phyloP scores from a whole-genome alignment of 2,888 invertebrate species.

The Mesoligia furuncula region DNA sequence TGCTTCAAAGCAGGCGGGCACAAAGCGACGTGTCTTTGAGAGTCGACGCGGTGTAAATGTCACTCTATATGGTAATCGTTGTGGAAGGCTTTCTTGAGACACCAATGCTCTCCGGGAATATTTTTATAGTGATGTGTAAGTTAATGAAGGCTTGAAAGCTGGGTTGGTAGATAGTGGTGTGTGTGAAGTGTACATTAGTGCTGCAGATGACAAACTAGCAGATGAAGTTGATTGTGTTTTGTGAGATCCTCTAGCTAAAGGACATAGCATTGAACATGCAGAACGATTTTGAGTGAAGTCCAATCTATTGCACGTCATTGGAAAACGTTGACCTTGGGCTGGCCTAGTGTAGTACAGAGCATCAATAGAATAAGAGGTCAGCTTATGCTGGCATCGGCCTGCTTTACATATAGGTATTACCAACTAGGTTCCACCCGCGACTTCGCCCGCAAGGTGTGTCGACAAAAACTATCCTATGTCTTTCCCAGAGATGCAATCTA shows the following conservation, averaged over 20 bases:
- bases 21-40: slow-evolving; percentile 70
- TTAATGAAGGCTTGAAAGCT: slow-evolving; percentile 67
- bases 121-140: slow-evolving; percentile 66
- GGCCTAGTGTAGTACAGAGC: background rate
- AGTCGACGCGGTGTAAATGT: slow-evolving; percentile 75
- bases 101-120: slow-evolving; percentile 66
- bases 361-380: background rate
- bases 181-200: background rate
- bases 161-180: slow-evolving; percentile 21
- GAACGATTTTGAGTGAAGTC: background rate
- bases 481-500: too few relatives aligned
- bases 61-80: slow-evolving; percentile 79
- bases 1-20: slow-evolving; percentile 55
- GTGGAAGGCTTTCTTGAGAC: slow-evolving; percentile 69
- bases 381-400: background rate
- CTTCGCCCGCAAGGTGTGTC: too few relatives aligned
- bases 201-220: background rate
- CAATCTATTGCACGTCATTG: background rate
- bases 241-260: background rate
- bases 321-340: background rate
- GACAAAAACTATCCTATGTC: too few relatives aligned
- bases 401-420: background rate
- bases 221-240: background rate
- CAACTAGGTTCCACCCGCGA: background rate
- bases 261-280: background rate